Percentiles rank a stretch among this genome's conserved stretches.
Evolutionary conservation across 2,888 invertebrate genomes (phyloP).

Genomic region (Synergus gifuensis): DNA sequence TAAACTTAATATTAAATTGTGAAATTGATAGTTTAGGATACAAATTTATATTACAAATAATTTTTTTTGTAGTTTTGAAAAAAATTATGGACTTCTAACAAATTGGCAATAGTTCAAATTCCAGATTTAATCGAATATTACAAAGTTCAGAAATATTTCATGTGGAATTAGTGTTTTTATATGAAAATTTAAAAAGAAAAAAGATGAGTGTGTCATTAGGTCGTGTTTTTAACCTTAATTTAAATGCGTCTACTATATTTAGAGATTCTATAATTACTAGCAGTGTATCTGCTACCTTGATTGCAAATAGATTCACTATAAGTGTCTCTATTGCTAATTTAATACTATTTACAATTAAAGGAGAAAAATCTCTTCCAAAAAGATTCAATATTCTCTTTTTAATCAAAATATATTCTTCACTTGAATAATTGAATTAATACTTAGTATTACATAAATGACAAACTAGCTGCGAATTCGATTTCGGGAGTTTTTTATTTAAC

Average conservation of each 20-base stretch:
- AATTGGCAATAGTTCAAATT: neutral
- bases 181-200: neutral
- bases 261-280: conserved; percentile 22
- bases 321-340: neutral
- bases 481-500: too few species aligned
- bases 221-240: conserved; percentile 26
- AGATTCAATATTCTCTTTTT: neutral
- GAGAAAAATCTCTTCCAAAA: neutral
- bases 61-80: neutral
- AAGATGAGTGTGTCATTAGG: conserved; percentile 26
- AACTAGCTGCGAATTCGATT: neutral
- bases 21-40: neutral
- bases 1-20: neutral
- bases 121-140: neutral
- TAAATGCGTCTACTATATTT: conserved; percentile 29
- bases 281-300: conserved; percentile 25
- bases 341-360: neutral
- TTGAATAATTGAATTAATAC: too few species aligned
- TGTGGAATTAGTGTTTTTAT: neutral
- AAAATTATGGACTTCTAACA: neutral
- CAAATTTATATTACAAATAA: neutral
- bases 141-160: neutral
- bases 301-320: conserved; percentile 24
- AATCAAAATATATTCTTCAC: neutral
- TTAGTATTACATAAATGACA: neutral